Percentiles rank a stretch among this genome's conserved stretches.
Conservation (phyloP, 2,113 vertebrate genomes). For the Petrocephalus zakoni region DNA sequence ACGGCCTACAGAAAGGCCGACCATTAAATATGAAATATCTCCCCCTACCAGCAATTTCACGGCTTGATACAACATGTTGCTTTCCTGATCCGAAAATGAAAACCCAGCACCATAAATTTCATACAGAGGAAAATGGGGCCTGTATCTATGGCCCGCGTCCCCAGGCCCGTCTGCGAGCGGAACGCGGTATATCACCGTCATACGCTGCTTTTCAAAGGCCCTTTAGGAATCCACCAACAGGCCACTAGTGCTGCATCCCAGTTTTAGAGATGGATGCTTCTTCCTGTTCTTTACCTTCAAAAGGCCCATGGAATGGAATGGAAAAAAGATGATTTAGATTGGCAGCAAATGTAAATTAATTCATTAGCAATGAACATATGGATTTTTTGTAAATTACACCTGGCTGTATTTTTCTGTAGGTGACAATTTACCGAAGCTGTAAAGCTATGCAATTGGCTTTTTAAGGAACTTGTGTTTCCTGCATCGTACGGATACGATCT, state of each 20-base stretch:
- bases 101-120: background rate
- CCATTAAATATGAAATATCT: slow-evolving; percentile 12
- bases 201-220: background rate
- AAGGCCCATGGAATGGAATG: background rate
- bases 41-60: background rate
- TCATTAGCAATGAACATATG: background rate
- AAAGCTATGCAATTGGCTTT: background rate
- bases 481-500: background rate
- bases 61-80: slow-evolving; percentile 11
- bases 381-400: background rate
- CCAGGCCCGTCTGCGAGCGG: too few species aligned
- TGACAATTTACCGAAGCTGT: background rate
- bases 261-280: background rate
- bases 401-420: background rate
- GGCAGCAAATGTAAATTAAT: background rate
- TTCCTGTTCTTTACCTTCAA: background rate
- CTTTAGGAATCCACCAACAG: background rate
- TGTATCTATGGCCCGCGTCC: background rate
- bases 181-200: background rate
- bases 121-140: background rate
- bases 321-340: background rate
- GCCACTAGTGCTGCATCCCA: background rate
- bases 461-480: background rate
- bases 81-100: slow-evolving; percentile 12
- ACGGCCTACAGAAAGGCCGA: background rate